phyloP scores from a whole-genome alignment of 2,888 invertebrate species.

The Hoplodrina blanda region DNA sequence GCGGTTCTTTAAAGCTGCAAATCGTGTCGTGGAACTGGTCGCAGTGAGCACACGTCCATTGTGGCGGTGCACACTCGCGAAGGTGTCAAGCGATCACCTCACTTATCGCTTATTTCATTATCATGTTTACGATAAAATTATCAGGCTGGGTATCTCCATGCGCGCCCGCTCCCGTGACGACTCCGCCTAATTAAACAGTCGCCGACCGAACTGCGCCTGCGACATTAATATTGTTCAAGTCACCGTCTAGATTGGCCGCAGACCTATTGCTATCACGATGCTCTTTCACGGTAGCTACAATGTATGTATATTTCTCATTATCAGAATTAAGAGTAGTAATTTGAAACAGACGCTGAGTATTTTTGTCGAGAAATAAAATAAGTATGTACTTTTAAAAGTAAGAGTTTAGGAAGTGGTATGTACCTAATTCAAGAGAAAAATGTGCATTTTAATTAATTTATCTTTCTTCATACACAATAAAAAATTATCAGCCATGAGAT shows the following conservation, averaged over 20 bases:
- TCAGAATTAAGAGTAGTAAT: constrained; percentile 10
- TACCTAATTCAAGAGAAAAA: not conserved
- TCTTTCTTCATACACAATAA: not conserved
- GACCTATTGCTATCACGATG: constrained; percentile 70
- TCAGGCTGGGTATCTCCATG: constrained; percentile 59
- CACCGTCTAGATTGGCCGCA: constrained; percentile 67
- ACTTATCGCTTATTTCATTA: constrained; percentile 73
- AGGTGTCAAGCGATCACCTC: constrained; percentile 65
- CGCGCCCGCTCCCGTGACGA: constrained; percentile 53
- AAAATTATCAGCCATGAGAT: constrained; percentile 9
- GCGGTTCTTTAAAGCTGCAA: constrained; percentile 31
- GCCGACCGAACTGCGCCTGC: constrained; percentile 50
- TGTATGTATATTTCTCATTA: constrained; percentile 19
- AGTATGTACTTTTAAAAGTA: not conserved
- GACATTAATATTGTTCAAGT: constrained; percentile 72
- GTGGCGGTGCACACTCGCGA: constrained; percentile 15
- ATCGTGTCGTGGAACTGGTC: constrained; percentile 46
- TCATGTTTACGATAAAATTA: constrained; percentile 71
- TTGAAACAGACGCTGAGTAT: not conserved
- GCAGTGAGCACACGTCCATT: constrained; percentile 39
- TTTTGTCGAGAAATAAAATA: not conserved
- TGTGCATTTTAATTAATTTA: not conserved
- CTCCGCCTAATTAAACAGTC: constrained; percentile 64
- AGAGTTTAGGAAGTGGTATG: too few relatives aligned
- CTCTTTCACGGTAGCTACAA: constrained; percentile 67